These are phyloP conservation scores for Rousettus leschenaultii DNA, from an alignment of 2,113 vertebrate genomes.

Conservation along the genomic window DNA sequence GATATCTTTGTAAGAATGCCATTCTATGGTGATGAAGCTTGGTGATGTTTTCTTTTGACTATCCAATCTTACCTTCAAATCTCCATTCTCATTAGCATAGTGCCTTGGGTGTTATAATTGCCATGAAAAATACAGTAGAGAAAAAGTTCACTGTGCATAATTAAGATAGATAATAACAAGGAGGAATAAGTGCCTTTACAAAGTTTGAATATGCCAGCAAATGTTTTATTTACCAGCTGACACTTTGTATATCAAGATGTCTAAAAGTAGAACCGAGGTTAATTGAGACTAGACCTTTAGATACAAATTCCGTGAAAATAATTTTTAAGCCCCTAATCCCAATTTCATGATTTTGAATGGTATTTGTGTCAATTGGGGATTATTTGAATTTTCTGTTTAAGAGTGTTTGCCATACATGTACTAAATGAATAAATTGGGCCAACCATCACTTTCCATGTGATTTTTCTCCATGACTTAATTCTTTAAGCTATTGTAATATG, in stretches of 20 bases:
- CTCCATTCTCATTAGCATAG: neutral
- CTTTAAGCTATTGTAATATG: conserved; percentile 11
- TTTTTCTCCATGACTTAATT: conserved; percentile 56
- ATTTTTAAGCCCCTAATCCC: conserved; percentile 12
- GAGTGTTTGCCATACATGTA: conserved; percentile 48
- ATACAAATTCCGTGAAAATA: neutral
- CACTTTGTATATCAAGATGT: neutral
- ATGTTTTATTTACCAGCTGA: neutral
- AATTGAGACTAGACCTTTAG: neutral
- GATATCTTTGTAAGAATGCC: neutral
- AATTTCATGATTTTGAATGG: conserved; percentile 41
- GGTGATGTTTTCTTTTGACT: neutral
- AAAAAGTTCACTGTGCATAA: neutral
- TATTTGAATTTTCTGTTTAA: conserved; percentile 55
- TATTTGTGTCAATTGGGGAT: conserved; percentile 56
- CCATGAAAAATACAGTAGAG: neutral
- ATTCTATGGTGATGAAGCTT: neutral
- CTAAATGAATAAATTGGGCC: neutral
- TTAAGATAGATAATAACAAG: neutral
- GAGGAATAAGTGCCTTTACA: neutral
- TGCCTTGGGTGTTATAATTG: neutral
- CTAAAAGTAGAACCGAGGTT: neutral
- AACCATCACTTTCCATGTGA: neutral
- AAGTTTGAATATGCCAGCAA: neutral
- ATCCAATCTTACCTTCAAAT: neutral